Percentiles rank a stretch among this genome's conserved stretches.
phyloP scores from a whole-genome alignment of 92 coral and sea anemone species.

The Bergia sp. region DNA sequence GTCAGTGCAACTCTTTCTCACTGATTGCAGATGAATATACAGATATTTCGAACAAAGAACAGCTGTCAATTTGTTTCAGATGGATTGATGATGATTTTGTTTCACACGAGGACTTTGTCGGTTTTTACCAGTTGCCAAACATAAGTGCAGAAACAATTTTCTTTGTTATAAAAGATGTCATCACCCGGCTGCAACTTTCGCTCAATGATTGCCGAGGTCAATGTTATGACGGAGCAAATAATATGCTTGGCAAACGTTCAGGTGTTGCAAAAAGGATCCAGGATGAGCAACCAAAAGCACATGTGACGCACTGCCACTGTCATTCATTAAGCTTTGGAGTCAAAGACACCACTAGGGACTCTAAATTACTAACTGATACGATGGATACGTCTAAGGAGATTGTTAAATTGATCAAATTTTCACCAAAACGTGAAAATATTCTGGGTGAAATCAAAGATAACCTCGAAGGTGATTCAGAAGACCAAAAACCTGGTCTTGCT shows the following conservation, averaged over 20 bases:
- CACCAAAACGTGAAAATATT: too few species aligned
- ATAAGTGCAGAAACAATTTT: constrained; percentile 44
- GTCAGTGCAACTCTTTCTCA: constrained; percentile 49
- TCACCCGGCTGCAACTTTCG: constrained; percentile 43
- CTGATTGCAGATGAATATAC: constrained; percentile 67
- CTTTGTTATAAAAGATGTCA: constrained; percentile 39
- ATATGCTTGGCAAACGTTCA: constrained; percentile 45
- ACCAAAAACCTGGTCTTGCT: constrained; percentile 45
- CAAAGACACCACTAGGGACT: constrained; percentile 56
- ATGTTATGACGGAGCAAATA: constrained; percentile 64
- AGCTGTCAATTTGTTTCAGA: constrained; percentile 62
- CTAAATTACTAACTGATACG: constrained; percentile 54
- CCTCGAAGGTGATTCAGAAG: too few species aligned
- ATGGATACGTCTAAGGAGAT: constrained; percentile 3
- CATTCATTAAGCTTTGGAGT: constrained; percentile 54
- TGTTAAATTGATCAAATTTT: too few species aligned
- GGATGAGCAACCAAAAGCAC: constrained; percentile 62
- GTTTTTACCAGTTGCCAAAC: constrained; percentile 44
- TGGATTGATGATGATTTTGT: constrained; percentile 60
- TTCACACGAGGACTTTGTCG: constrained; percentile 44
- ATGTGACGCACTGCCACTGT: constrained; percentile 61
- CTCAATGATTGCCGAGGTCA: constrained; percentile 55
- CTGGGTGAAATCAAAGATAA: too few species aligned
- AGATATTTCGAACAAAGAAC: constrained; percentile 68
- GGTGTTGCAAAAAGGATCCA: constrained; percentile 51